A percentile compares a stretch with the other conserved stretches of the same genome.
phyloP scores from a whole-genome alignment of 2,888 invertebrate genomes.

The Philereme vetulata region DNA sequence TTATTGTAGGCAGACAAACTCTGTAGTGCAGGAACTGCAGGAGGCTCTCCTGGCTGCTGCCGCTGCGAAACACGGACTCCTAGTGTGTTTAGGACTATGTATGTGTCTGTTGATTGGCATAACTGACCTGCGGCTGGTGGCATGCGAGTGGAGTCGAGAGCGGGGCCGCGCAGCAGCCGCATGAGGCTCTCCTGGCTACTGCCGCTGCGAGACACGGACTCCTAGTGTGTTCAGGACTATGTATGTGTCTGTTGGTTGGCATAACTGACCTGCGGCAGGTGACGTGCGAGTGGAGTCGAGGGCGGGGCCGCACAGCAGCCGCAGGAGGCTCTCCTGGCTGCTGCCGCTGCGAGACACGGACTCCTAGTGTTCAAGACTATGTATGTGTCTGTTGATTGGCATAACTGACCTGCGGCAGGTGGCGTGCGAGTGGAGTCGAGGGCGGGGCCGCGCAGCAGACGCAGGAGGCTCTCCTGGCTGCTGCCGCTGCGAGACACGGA shows the following conservation, averaged over 20 bases:
- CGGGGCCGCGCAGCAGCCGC: neutral
- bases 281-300: slow-evolving; percentile 46
- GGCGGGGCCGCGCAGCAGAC: neutral
- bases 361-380: neutral
- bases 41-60: neutral
- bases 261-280: slow-evolving; percentile 36
- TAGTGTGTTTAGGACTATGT: neutral
- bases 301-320: slow-evolving; percentile 55
- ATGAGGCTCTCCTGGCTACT: neutral
- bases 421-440: neutral
- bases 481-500: neutral
- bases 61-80: neutral
- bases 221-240: no score
- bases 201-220: neutral
- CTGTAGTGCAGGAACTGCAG: no score
- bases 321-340: slow-evolving; percentile 55
- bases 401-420: neutral
- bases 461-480: neutral
- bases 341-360: slow-evolving; percentile 43
- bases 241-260: no score
- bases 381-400: neutral
- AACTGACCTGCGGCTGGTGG: neutral
- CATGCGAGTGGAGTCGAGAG: neutral
- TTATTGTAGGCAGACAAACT: no score
- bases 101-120: neutral